Evolutionary conservation across 2,888 invertebrate genomes (phyloP).

Genomic region (Boloria selene): DNA sequence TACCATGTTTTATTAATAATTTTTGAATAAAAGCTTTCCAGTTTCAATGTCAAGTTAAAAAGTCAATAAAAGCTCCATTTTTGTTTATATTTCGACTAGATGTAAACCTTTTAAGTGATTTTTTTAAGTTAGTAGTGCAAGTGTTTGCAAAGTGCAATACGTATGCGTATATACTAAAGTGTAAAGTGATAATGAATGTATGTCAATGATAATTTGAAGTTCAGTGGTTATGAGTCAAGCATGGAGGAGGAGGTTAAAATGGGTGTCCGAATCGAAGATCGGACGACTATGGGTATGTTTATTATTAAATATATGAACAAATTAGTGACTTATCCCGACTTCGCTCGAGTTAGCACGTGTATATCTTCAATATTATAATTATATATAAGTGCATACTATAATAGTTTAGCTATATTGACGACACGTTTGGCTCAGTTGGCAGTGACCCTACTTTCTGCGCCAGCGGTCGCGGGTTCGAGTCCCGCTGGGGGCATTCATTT

Average conservation of each 20-base stretch:
- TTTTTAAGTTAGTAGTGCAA: not conserved
- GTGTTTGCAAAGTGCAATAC: not conserved
- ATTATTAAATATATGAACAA: not conserved
- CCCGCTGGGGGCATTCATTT: no score
- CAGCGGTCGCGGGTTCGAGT: no score
- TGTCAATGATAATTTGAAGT: slow-evolving; percentile 35
- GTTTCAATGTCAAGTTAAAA: not conserved
- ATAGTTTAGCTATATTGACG: no score
- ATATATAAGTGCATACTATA: no score
- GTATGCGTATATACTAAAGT: not conserved
- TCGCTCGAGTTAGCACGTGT: not conserved
- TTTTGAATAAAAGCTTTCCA: not conserved
- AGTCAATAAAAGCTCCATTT: no score
- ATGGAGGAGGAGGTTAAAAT: slow-evolving; percentile 66
- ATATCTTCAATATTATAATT: no score
- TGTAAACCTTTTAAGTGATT: not conserved
- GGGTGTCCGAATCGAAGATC: slow-evolving; percentile 64
- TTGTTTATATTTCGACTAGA: not conserved
- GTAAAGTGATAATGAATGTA: slow-evolving; percentile 22
- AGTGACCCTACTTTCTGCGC: no score
- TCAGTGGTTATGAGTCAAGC: slow-evolving; percentile 60
- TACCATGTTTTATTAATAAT: no score
- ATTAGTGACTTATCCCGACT: no score
- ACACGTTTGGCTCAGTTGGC: no score
- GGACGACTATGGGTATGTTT: slow-evolving; percentile 67